These are phyloP conservation scores for Steromphala cineraria DNA, from an alignment of 2,888 invertebrate genomes.

Conservation along the genomic window DNA sequence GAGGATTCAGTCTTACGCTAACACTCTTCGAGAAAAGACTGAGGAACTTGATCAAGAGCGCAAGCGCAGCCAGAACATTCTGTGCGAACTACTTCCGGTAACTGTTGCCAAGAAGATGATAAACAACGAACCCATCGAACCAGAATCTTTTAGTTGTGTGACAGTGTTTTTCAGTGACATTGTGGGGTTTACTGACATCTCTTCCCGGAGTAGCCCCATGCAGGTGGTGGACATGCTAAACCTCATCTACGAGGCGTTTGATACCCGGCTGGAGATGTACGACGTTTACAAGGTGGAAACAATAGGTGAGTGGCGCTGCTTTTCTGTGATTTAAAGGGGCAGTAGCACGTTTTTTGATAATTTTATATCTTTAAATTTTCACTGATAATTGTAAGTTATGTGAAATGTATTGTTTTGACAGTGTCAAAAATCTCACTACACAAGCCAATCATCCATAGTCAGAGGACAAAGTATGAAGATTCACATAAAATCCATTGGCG, in stretches of 20 bases:
- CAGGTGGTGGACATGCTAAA: constrained; percentile 66
- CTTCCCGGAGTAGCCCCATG: constrained; percentile 55
- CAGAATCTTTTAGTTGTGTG: constrained; percentile 41
- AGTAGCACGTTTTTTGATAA: too few species aligned
- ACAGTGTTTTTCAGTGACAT: constrained; percentile 54
- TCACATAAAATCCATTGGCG: too few species aligned
- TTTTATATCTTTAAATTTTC: too few species aligned
- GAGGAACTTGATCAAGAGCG: constrained; percentile 45
- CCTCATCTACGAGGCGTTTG: constrained; percentile 56
- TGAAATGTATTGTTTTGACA: too few species aligned
- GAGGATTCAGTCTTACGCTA: constrained; percentile 28
- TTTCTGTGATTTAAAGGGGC: too few species aligned
- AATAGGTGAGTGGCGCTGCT: constrained; percentile 60
- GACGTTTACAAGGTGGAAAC: constrained; percentile 67
- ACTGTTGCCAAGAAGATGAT: constrained; percentile 46
- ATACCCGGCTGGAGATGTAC: constrained; percentile 54
- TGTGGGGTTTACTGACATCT: constrained; percentile 54
- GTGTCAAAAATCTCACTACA: too few species aligned
- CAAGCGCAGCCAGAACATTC: constrained; percentile 46
- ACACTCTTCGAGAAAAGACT: constrained; percentile 39
- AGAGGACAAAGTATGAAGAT: too few species aligned
- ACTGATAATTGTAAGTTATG: too few species aligned
- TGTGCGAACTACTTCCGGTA: constrained; percentile 49
- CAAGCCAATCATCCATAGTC: too few species aligned
- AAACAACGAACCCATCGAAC: constrained; percentile 40